Evolutionary conservation across 1,140 invertebrate genomes (phyloP).

Genomic region (Euwallacea fornicatus): DNA sequence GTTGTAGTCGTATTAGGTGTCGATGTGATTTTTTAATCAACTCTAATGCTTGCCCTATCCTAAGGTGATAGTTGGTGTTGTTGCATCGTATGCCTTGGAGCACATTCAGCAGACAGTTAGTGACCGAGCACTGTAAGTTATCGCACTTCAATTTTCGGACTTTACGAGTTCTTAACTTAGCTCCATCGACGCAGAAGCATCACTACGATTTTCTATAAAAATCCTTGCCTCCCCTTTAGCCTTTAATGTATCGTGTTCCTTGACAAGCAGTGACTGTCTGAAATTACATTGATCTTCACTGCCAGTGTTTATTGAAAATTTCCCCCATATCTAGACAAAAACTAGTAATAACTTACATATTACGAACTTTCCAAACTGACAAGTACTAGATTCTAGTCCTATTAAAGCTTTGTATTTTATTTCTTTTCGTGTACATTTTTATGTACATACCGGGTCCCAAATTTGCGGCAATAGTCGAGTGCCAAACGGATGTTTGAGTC

Average conservation of each 20-base stretch:
- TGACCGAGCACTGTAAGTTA: no score
- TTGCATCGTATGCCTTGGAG: neutral
- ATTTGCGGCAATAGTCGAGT: neutral
- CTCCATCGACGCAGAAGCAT: no score
- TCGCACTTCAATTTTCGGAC: no score
- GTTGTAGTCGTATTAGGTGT: slow-evolving; percentile 2
- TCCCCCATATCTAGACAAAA: slow-evolving; percentile 1
- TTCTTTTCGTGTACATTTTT: slow-evolving; percentile 32
- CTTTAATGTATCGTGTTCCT: no score
- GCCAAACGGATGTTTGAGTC: neutral
- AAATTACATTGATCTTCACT: neutral
- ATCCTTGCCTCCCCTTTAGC: no score
- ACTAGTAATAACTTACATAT: neutral
- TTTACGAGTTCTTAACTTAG: no score
- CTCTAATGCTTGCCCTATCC: neutral
- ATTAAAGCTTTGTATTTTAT: slow-evolving; percentile 36
- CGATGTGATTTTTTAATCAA: slow-evolving; percentile 4
- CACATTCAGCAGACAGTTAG: no score
- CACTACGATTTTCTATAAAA: no score
- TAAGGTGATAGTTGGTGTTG: neutral
- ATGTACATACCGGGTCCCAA: slow-evolving; percentile 1
- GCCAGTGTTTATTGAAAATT: neutral
- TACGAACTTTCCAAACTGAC: slow-evolving; percentile 35
- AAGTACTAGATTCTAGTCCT: slow-evolving; percentile 44
- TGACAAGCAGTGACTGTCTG: no score